These are phyloP conservation scores for Pollenia labialis DNA, from an alignment of 2,888 invertebrate species.

Conservation along the genomic window DNA sequence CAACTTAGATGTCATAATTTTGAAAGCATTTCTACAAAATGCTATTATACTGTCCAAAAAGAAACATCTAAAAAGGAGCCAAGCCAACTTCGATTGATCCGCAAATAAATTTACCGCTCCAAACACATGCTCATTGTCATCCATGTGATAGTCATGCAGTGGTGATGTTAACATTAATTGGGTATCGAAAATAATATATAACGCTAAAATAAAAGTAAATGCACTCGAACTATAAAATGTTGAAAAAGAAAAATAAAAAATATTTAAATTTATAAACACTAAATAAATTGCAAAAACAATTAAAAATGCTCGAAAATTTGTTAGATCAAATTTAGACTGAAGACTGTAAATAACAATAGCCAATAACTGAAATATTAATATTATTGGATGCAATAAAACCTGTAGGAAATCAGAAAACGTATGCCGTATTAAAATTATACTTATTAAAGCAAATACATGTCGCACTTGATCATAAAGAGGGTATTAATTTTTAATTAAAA, in stretches of 20 bases:
- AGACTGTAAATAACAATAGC: slow-evolving; percentile 45
- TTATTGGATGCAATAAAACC: slow-evolving; percentile 34
- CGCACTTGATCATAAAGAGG: too few species aligned
- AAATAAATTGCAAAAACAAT: slow-evolving; percentile 4
- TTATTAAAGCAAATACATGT: too few species aligned
- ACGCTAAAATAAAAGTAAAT: background rate
- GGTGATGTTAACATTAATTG: slow-evolving; percentile 56
- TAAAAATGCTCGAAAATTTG: slow-evolving; percentile 32
- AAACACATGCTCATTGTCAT: slow-evolving; percentile 55
- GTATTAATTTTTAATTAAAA: too few species aligned
- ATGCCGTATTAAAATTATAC: too few species aligned
- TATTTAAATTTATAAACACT: slow-evolving; percentile 5
- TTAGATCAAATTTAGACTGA: slow-evolving; percentile 34
- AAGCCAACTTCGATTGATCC: slow-evolving; percentile 47
- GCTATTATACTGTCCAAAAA: slow-evolving; percentile 35
- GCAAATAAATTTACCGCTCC: slow-evolving; percentile 58
- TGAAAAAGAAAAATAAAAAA: background rate
- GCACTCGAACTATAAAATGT: background rate
- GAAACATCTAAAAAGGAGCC: slow-evolving; percentile 18
- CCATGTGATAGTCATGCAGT: slow-evolving; percentile 41
- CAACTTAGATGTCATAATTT: slow-evolving; percentile 24
- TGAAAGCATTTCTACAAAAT: slow-evolving; percentile 1
- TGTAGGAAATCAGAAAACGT: background rate
- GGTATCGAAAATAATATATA: slow-evolving; percentile 39
- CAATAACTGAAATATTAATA: slow-evolving; percentile 34